These are phyloP conservation scores for Cephus nigrinus DNA, from an alignment of 2,888 invertebrate genomes.

Conservation along the genomic window DNA sequence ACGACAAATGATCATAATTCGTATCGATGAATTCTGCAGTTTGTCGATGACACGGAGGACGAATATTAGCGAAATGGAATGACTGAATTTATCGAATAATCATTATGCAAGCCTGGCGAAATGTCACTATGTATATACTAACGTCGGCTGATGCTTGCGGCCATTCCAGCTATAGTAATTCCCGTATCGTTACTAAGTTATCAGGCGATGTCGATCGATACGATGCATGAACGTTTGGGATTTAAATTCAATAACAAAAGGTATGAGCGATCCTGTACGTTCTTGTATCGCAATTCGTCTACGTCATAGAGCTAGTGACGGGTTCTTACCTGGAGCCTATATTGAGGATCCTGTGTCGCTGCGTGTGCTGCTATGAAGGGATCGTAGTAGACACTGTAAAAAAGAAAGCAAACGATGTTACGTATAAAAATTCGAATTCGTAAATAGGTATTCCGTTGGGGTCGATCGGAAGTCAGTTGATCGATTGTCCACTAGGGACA, in stretches of 20 bases:
- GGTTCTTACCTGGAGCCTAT: constrained; percentile 86
- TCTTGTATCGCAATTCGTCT: too few species aligned
- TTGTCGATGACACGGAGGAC: constrained; percentile 6
- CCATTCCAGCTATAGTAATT: constrained; percentile 60
- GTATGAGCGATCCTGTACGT: too few species aligned
- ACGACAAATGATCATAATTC: too few species aligned
- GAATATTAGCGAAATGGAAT: constrained; percentile 23
- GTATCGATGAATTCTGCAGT: too few species aligned
- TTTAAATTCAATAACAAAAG: too few species aligned
- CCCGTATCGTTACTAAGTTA: too few species aligned
- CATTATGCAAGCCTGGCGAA: constrained; percentile 44
- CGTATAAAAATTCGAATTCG: constrained; percentile 14
- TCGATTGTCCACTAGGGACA: too few species aligned
- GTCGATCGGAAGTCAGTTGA: too few species aligned
- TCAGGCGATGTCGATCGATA: too few species aligned
- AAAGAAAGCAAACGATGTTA: constrained; percentile 47
- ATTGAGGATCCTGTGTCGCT: constrained; percentile 83
- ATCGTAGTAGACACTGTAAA: constrained; percentile 93
- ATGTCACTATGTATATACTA: constrained; percentile 37
- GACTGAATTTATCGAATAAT: constrained; percentile 27
- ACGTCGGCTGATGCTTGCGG: constrained; percentile 64
- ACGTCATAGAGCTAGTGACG: too few species aligned
- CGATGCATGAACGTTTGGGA: too few species aligned
- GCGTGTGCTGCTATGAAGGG: constrained; percentile 92
- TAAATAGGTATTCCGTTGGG: too few species aligned